Evolutionary conservation across 2,888 invertebrate genomes (phyloP).

Genomic region (Drosophila quinaria): DNA sequence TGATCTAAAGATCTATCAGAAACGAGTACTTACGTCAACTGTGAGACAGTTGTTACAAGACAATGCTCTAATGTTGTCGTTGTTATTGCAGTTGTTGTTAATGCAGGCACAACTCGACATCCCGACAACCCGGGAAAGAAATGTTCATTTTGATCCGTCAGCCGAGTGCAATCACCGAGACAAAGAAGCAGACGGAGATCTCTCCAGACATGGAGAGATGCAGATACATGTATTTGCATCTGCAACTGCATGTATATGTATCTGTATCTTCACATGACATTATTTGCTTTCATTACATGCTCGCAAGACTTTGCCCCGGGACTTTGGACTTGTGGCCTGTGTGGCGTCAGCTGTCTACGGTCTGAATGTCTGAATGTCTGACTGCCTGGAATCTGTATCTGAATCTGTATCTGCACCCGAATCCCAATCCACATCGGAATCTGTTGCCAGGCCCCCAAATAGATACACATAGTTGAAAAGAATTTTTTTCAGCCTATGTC

Average conservation of each 20-base stretch:
- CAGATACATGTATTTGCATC: conserved; percentile 1
- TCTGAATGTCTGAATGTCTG: conserved; percentile 9
- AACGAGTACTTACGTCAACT: conserved; percentile 3
- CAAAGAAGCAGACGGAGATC: conserved; percentile 27
- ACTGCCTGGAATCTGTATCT: conserved; percentile 34
- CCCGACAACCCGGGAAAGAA: conserved; percentile 4
- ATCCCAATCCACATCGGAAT: conserved; percentile 28
- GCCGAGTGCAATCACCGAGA: conserved; percentile 37
- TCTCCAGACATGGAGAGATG: conserved; percentile 19
- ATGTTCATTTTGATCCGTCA: conserved; percentile 20
- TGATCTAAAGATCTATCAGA: not conserved
- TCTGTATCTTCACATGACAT: conserved; percentile 3
- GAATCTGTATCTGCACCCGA: conserved; percentile 27
- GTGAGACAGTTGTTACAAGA: not conserved
- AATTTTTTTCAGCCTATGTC: conserved; percentile 77
- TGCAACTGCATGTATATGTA: conserved; percentile 3
- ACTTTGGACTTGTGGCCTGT: conserved; percentile 50
- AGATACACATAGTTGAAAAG: conserved; percentile 53
- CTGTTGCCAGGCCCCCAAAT: conserved; percentile 51
- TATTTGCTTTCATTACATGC: conserved; percentile 30
- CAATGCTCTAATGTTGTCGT: not conserved
- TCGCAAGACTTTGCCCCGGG: conserved; percentile 31
- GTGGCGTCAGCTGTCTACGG: conserved; percentile 53
- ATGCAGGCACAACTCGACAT: conserved; percentile 20
- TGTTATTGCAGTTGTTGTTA: conserved; percentile 20